Evolutionary conservation across 1,140 invertebrate species (phyloP).

Genomic region (Hycleus phaleratus): DNA sequence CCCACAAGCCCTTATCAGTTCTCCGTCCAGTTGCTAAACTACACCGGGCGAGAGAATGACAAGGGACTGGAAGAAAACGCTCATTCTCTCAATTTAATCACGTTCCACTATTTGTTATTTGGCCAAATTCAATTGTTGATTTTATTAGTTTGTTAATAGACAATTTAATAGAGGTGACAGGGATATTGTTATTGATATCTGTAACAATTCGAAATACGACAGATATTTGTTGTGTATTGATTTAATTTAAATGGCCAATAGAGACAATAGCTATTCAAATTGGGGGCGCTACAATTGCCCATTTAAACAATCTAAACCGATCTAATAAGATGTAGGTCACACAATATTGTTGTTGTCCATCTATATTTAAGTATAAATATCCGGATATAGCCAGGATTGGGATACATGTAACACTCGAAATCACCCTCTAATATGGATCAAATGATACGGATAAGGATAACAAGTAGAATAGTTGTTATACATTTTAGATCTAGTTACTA

Average conservation of each 20-base stretch:
- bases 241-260: background rate
- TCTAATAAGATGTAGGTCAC: no score
- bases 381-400: no score
- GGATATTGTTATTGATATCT: background rate
- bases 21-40: constrained; percentile 60
- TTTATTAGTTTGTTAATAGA: background rate
- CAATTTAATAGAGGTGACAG: background rate
- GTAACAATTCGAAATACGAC: background rate
- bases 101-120: background rate
- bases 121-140: background rate
- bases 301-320: no score
- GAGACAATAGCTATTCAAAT: no score
- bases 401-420: background rate
- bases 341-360: no score
- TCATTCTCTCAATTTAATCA: background rate
- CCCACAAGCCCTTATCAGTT: constrained; percentile 68
- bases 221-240: background rate
- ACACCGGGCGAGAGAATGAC: constrained; percentile 67
- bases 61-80: constrained; percentile 49
- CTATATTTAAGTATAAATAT: no score
- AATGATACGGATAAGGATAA: background rate
- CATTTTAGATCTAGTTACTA: background rate
- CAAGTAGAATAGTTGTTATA: background rate
- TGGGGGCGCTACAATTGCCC: no score
- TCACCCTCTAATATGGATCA: background rate